Evolutionary conservation across 2,888 invertebrate genomes (phyloP).

Genomic region (Hartigia nigra): DNA sequence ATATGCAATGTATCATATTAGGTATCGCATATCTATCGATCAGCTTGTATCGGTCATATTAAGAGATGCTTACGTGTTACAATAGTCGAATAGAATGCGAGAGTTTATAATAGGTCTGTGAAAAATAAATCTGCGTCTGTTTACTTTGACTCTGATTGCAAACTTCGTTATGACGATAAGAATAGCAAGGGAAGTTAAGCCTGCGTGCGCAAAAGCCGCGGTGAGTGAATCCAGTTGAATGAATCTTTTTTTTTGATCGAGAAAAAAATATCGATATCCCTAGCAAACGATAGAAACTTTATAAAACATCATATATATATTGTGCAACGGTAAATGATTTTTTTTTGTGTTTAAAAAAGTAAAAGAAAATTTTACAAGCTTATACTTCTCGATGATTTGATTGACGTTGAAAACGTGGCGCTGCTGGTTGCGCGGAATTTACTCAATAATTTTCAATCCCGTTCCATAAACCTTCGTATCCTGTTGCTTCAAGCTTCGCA

Average conservation of each 20-base stretch:
- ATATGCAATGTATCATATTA: background rate
- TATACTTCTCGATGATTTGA: background rate
- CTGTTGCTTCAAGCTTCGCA: slow-evolving; percentile 17
- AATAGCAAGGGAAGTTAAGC: slow-evolving; percentile 1
- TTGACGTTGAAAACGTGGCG: background rate
- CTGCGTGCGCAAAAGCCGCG: background rate
- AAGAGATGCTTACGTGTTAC: too few species aligned
- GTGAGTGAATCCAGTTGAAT: background rate
- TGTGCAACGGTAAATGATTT: background rate
- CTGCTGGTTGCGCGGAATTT: background rate
- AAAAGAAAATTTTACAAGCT: slow-evolving; percentile 12
- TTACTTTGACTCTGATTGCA: background rate
- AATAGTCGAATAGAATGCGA: background rate
- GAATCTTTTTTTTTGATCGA: background rate
- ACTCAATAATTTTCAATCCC: slow-evolving; percentile 11
- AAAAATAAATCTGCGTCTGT: slow-evolving; percentile 1
- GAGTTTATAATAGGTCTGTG: background rate
- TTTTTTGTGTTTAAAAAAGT: background rate
- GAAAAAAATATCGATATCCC: background rate
- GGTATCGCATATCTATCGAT: background rate
- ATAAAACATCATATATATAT: background rate
- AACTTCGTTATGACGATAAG: background rate
- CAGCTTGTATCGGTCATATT: too few species aligned
- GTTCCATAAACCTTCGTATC: slow-evolving; percentile 13
- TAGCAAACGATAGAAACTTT: background rate